Evolutionary conservation across 2,888 invertebrate species (phyloP), one percentile per base, ranked within the genome.

Genomic region (Heliconius erato): DNA sequence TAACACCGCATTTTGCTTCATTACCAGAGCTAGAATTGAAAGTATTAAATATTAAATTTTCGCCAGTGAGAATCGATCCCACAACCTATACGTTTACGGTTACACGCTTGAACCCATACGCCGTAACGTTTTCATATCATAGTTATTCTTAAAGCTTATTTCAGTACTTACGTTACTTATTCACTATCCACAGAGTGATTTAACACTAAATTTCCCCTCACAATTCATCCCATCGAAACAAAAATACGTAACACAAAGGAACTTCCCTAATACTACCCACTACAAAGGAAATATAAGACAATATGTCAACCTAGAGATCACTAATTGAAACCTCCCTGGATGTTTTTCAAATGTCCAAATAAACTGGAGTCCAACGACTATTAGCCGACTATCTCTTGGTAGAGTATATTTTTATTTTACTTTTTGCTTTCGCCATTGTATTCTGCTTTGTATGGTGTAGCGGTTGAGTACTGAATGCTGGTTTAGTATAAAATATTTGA

Each of bases 261-360:
- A 26, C 44, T 40, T 63, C 0, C n/a, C n/a, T 76, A 76, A 63
- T 76, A 76, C 32, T 68, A 83, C 85, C n/a, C 74, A 83, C 85
- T 81, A 83, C 74, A 82, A 83, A 83, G 85, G 16, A 67, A 67
- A 80, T 74, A 74, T 65, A 44, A 65, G 65, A 74, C 32, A 74
- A 74, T n/a, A 74, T 67, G 49, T 80, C 84, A 83, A 80, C 84
- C 84, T 79, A 84, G 84, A 85, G 84, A 85, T 85, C 83, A 87
- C 86, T 89, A 90, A 89, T 89, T 89, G 89, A 91, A 91, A 88
- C 89, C 88, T 87, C 82, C 84, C 87, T 81, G 89, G 88, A 92
- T 91, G 91, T 92, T 92, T 91, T 92, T 92, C 87, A 88, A 88
- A 88, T 89, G 88, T 89, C 87, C 89, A 90, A 88, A 90, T 91